Conservation (phyloP, 2,113 vertebrate genomes). For the Hylia prasina region DNA sequence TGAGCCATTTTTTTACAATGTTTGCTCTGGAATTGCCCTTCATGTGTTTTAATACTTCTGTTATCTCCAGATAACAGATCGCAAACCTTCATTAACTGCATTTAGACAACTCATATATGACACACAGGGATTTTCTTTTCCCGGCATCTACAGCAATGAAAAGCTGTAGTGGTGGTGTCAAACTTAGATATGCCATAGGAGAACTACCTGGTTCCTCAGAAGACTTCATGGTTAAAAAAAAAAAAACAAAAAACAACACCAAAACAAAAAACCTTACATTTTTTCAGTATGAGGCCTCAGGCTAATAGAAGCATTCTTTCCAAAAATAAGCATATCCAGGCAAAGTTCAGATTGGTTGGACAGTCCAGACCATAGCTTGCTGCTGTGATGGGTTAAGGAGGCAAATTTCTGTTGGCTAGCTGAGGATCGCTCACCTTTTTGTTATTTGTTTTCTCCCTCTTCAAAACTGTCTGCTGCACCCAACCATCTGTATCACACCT, state of each 20-base stretch:
- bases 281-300: neutral
- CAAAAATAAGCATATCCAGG: neutral
- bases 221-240: neutral
- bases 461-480: neutral
- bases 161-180: neutral
- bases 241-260: neutral
- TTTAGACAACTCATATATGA: neutral
- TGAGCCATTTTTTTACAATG: neutral
- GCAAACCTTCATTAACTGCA: neutral
- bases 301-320: neutral
- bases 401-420: neutral
- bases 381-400: neutral
- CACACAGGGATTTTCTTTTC: neutral
- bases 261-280: neutral
- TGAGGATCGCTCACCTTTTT: neutral
- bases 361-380: neutral
- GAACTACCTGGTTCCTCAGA: neutral
- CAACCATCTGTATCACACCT: neutral
- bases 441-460: neutral
- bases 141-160: neutral
- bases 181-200: neutral
- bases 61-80: neutral
- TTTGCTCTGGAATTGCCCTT: neutral
- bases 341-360: neutral
- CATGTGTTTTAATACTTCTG: neutral